Evolutionary conservation across 2,888 invertebrate species (phyloP).

Genomic region (Matsumyia berberina): DNA sequence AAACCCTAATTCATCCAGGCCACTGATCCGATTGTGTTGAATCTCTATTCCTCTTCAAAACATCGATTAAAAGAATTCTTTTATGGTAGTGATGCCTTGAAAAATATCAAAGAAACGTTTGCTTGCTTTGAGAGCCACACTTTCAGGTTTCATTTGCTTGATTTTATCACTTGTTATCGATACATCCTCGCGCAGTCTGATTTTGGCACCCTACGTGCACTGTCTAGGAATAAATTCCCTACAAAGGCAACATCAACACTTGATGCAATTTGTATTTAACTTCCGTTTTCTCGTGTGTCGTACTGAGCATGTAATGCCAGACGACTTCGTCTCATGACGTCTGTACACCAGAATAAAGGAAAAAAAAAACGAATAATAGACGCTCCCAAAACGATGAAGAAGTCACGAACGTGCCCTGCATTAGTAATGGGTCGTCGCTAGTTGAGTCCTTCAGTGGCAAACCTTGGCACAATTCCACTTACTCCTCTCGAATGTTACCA

Average conservation of each 20-base stretch:
- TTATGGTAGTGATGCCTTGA: too few species aligned
- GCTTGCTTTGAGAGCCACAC: too few species aligned
- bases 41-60: too few species aligned
- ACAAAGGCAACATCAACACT: slow-evolving; percentile 11
- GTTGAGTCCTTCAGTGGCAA: slow-evolving; percentile 17
- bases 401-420: slow-evolving; percentile 58
- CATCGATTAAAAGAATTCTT: too few species aligned
- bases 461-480: slow-evolving; percentile 46
- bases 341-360: neutral
- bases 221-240: neutral
- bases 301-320: slow-evolving; percentile 8
- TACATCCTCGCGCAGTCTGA: neutral
- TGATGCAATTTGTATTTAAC: slow-evolving; percentile 36
- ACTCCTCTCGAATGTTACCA: slow-evolving; percentile 15
- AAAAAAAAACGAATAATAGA: slow-evolving; percentile 21
- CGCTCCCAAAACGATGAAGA: slow-evolving; percentile 36
- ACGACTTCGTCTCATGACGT: neutral
- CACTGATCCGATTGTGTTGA: too few species aligned
- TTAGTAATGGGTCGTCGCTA: slow-evolving; percentile 24
- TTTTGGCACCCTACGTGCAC: neutral
- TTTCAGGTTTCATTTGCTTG: too few species aligned
- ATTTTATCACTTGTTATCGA: neutral
- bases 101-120: too few species aligned
- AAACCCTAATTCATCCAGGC: too few species aligned
- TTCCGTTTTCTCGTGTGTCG: slow-evolving; percentile 35